Base-by-base conservation (phyloP, 2,888 invertebrate genomes). In the Drosophila setosimentum region DNA sequence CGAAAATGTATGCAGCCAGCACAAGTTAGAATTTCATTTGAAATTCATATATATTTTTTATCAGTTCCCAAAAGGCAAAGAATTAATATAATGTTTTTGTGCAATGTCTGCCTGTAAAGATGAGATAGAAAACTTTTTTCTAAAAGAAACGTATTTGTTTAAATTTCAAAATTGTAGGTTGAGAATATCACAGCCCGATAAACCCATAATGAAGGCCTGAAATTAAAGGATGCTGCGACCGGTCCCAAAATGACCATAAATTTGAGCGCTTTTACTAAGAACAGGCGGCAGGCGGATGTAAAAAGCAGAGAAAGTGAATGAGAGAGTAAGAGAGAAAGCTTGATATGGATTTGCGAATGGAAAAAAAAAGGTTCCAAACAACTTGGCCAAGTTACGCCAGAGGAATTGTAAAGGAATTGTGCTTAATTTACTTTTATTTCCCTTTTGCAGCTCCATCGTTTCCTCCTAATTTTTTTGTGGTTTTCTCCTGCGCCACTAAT, bases 211-310 rank as follows among this genome's bases (percentile, higher is more conserved):
- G 64, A 60, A 70, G 63, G 54, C 68, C 67, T 67, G 66, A 75
- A 80, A 83, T 83, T 75, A 75, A 74, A 74, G 69, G 68, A 73
- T 60, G 59, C 83, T 64, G 73, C 54, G 81, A 72, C 78, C 68
- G 69, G 84, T 87, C 87, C 89, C 87, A 76, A 89, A 89, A 89
- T 85, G 83, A 85, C 80, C 89, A 89, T 87, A 89, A 89, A 89
- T 87, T 87, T 82, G 30, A 80, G 73, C 77, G 73, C 76, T 84
- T 80, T 79, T 82, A 82, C 76, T 79, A 88, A 84, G 73, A 76
- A 75, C 84, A 80, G 80, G 68, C 71, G 72, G 68, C 68, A 60
- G 61, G 71, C 62, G 54, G 65, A 61, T 68, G 51, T 65, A 66
- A 68, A 82, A 67, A 62, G 40, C n/a, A 27, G 33, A 33, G 21